These are phyloP conservation scores for Drosophila nr. perissopoda DNA, from an alignment of 2,888 invertebrate genomes.

Conservation along the genomic window DNA sequence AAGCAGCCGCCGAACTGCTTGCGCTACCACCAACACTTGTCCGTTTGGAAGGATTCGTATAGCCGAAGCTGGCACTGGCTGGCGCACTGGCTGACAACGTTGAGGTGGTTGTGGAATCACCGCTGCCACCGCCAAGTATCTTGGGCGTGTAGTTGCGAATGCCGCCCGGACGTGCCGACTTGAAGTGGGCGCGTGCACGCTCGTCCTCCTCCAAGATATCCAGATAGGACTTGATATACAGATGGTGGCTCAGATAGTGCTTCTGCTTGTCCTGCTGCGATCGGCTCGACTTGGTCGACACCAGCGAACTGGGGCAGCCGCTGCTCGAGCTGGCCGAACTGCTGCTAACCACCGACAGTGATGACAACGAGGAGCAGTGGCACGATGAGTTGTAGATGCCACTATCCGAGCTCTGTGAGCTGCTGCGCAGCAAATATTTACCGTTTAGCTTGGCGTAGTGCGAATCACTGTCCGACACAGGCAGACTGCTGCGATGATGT, in stretches of 20 bases:
- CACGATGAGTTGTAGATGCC: slow-evolving; percentile 83
- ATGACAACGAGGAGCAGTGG: slow-evolving; percentile 77
- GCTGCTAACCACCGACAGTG: slow-evolving; percentile 84
- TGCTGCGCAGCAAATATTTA: slow-evolving; percentile 56
- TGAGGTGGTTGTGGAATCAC: slow-evolving; percentile 23
- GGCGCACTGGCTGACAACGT: slow-evolving; percentile 76
- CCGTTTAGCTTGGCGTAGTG: slow-evolving; percentile 67
- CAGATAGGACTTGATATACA: slow-evolving; percentile 87
- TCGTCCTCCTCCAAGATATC: slow-evolving; percentile 86
- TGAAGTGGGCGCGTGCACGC: slow-evolving; percentile 85
- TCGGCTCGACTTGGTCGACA: slow-evolving; percentile 79
- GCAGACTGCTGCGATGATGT: slow-evolving; percentile 32
- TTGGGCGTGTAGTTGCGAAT: slow-evolving; percentile 91
- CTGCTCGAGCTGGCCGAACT: slow-evolving; percentile 84
- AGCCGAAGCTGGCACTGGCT: slow-evolving; percentile 47
- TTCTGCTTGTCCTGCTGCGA: slow-evolving; percentile 84
- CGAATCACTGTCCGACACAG: slow-evolving; percentile 60
- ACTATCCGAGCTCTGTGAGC: slow-evolving; percentile 81
- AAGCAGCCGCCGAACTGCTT: slow-evolving; percentile 5
- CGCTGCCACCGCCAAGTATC: slow-evolving; percentile 85
- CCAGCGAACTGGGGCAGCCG: slow-evolving; percentile 70
- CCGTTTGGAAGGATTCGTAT: slow-evolving; percentile 27
- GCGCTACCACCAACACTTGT: slow-evolving; percentile 3
- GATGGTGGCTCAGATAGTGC: slow-evolving; percentile 86
- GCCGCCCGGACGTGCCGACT: slow-evolving; percentile 87